Conservation (phyloP, 2,113 vertebrate species). For the Lampris megalopsis region DNA sequence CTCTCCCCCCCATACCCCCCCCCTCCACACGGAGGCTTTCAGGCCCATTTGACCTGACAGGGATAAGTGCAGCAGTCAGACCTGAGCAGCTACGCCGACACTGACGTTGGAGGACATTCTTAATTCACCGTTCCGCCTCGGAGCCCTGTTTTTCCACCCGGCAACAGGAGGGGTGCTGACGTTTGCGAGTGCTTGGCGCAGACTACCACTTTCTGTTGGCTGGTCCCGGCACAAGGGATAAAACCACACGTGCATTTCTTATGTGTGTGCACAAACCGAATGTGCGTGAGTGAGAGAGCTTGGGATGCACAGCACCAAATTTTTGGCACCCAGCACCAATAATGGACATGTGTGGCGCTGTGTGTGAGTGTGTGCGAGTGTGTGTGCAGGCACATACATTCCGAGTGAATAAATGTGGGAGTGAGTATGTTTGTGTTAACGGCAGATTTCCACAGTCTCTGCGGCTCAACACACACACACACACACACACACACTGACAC, state of each 20-base stretch:
- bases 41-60: conserved; percentile 67
- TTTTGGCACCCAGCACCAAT: too few relatives aligned
- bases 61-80: conserved; percentile 67
- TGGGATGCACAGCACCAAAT: conserved; percentile 37
- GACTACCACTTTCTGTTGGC: conserved; percentile 76
- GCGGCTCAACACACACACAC: too few relatives aligned
- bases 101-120: conserved; percentile 72
- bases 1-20: conserved; percentile 19
- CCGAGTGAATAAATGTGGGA: too few relatives aligned
- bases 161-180: conserved; percentile 79
- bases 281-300: conserved; percentile 32
- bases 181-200: conserved; percentile 53
- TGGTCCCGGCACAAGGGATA: conserved; percentile 44
- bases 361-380: too few relatives aligned
- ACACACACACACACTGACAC: too few relatives aligned
- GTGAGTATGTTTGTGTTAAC: too few relatives aligned
- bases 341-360: too few relatives aligned
- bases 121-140: conserved; percentile 74
- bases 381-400: too few relatives aligned
- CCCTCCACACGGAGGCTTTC: conserved; percentile 51
- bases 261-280: conserved; percentile 16
- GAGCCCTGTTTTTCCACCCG: conserved; percentile 71
- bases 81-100: conserved; percentile 72
- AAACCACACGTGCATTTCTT: conserved; percentile 47
- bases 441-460: too few relatives aligned